A percentile compares a stretch with the other conserved stretches of the same genome.
Conservation (phyloP, 2,113 vertebrate genomes). For the Anas platyrhynchos region DNA sequence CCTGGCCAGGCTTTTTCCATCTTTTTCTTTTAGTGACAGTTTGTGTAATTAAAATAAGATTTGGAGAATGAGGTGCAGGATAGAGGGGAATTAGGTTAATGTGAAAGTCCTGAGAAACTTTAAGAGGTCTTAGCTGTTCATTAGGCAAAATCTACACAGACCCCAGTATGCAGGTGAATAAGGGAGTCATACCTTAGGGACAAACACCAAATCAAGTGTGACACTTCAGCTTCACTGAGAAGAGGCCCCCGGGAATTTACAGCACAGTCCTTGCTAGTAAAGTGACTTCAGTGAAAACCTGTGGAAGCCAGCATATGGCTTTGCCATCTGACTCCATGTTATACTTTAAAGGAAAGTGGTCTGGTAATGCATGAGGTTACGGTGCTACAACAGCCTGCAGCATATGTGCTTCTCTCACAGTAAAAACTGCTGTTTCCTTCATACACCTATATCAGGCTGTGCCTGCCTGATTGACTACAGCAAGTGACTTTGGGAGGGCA, state of each 20-base stretch:
- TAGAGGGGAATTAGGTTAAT: neutral
- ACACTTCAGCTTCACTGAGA: neutral
- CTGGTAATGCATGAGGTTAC: neutral
- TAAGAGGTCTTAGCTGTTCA: neutral
- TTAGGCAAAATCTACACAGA: neutral
- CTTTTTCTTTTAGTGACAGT: neutral
- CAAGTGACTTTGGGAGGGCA: constrained; percentile 51
- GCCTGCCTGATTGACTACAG: constrained; percentile 48
- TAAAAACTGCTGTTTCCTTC: neutral
- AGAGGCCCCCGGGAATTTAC: neutral
- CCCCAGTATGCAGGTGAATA: neutral
- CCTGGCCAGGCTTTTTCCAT: neutral
- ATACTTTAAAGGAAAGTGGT: constrained; percentile 25
- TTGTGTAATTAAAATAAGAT: neutral
- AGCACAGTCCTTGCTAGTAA: neutral
- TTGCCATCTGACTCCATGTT: constrained; percentile 6
- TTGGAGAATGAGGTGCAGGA: neutral
- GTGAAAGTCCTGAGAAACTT: neutral
- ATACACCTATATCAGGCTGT: constrained; percentile 6
- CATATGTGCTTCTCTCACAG: neutral
- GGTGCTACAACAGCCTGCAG: neutral
- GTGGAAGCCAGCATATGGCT: neutral
- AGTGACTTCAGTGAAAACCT: neutral
- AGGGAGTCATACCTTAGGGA: neutral
- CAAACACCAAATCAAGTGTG: neutral